Base-by-base conservation (phyloP, 2,113 vertebrate species). In the Numenius arquata region DNA sequence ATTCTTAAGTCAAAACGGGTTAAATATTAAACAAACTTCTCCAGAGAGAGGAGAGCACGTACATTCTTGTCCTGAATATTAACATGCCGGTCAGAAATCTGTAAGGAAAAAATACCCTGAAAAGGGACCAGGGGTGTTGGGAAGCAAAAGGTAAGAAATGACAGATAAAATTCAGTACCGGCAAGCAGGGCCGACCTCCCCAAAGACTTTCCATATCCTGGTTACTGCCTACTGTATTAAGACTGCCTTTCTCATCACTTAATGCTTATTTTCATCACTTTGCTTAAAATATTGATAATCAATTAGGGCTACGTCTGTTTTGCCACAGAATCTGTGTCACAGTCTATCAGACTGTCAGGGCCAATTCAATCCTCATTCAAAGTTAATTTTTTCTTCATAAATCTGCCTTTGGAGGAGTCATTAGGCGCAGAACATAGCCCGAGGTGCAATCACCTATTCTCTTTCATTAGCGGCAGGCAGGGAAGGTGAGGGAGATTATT, bases 231-330 rank as follows among this genome's bases (percentile, higher is more conserved):
- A 38, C 98, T 98, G 97, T 98, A 98, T 98, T 98, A 98, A 98
- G 98, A 98, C 98, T 97, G 98, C 98, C 98, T 98, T 99, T 99
- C 99, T 99, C 98, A 98, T 99, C 99, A 98, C 99, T 99, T 99
- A 99, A 99, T 99, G 98, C 99, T 99, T 98, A 99, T 99, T 99
- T 99, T 99, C 99, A 99, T 99, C 99, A 98, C 99, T 99, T 99
- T 99, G 99, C 99, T 99, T 99, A 99, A 99, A 99, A 99, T 99
- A 99, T 99, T 99, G 99, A 99, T 99, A 99, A 99, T 99, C 99
- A 99, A 99, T 99, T 99, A 99, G 98, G 97, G 97, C 98, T 98
- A 99, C 98, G 99, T 99, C 99, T 99, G 99, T 99, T 99, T 99
- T 99, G 98, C 99, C 98, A 99, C 98, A 98, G 99, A 99, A 99